These are phyloP conservation scores for Diaphora mendica DNA, from an alignment of 2,888 invertebrate species.

Conservation along the genomic window DNA sequence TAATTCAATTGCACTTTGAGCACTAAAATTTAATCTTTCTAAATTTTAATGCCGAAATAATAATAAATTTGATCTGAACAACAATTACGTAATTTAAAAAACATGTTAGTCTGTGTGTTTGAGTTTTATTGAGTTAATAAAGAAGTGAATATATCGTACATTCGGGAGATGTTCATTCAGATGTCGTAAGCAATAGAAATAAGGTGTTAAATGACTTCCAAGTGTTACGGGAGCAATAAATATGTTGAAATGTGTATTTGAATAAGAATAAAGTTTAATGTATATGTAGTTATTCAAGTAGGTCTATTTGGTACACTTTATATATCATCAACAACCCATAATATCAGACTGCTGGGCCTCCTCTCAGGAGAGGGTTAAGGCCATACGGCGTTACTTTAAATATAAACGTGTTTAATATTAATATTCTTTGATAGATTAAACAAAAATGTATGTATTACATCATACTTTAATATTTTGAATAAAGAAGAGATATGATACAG, in stretches of 20 bases:
- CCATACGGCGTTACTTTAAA: not conserved
- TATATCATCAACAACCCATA: not conserved
- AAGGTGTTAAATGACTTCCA: conserved; percentile 25
- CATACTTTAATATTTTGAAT: no score
- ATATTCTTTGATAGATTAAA: not conserved
- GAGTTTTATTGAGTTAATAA: conserved; percentile 38
- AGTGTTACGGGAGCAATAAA: conserved; percentile 6
- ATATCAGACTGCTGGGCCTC: no score
- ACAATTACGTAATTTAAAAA: conserved; percentile 24
- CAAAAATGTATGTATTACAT: no score
- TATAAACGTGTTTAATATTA: not conserved
- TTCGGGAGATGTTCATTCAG: conserved; percentile 13
- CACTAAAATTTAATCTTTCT: conserved; percentile 35
- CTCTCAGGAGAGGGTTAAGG: no score
- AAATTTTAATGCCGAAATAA: conserved; percentile 31
- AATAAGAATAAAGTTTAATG: conserved; percentile 3
- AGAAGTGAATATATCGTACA: conserved; percentile 25
- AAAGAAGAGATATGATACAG: no score
- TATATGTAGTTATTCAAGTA: not conserved
- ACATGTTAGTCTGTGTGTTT: conserved; percentile 24
- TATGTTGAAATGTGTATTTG: conserved; percentile 9
- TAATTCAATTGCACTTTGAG: conserved; percentile 36
- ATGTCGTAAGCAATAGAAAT: conserved; percentile 14
- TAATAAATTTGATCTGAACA: conserved; percentile 33
- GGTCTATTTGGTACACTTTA: not conserved